These are phyloP conservation scores for Bucorvus abyssinicus DNA, from an alignment of 2,797 vertebrate genomes.

Conservation along the genomic window DNA sequence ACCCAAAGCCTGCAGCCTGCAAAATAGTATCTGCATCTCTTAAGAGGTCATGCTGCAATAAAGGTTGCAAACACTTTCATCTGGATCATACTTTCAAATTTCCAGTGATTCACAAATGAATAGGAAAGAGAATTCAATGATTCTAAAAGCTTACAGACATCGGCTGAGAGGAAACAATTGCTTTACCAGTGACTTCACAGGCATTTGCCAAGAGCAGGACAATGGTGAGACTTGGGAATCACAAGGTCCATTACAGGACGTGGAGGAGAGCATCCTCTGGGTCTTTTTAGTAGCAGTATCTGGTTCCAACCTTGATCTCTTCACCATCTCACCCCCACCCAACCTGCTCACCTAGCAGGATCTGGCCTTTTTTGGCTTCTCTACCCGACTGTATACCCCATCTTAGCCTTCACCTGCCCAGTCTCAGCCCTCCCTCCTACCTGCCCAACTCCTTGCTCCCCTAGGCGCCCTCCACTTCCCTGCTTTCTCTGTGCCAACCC, in stretches of 20 bases:
- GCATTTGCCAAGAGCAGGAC: not conserved
- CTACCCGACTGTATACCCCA: not conserved
- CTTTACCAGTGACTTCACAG: not conserved
- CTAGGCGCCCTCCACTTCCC: not conserved
- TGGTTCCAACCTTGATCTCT: not conserved
- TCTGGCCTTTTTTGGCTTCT: not conserved
- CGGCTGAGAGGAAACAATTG: not conserved
- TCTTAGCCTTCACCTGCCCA: not conserved
- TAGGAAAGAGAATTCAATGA: not conserved
- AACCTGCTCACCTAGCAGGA: not conserved
- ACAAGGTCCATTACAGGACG: fast-evolving
- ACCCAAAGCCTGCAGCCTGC: not conserved
- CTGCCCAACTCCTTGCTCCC: not conserved
- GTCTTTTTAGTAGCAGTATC: not conserved
- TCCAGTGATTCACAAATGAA: not conserved
- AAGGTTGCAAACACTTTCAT: not conserved
- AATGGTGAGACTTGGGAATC: not conserved
- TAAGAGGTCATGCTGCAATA: not conserved
- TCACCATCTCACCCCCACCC: not conserved
- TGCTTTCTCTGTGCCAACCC: not conserved
- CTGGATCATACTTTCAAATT: not conserved
- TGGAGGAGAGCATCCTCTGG: not conserved
- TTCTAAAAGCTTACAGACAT: not conserved
- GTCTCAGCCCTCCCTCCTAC: not conserved
- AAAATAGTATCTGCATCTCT: not conserved